Conservation (phyloP, 2,888 invertebrate species). For the Eustalomyia histrio region DNA sequence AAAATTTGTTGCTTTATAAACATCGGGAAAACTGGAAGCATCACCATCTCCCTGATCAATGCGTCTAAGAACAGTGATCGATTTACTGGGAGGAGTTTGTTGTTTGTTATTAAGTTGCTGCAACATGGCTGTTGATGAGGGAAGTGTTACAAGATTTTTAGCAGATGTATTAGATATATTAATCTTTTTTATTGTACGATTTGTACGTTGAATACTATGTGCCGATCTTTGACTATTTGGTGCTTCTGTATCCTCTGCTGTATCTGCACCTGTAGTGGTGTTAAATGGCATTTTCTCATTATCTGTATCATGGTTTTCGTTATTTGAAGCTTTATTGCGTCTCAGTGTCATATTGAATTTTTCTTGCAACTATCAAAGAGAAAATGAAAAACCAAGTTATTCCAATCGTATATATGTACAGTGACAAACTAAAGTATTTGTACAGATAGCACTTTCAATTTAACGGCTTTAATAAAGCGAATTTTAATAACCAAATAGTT, state of each 20-base stretch:
- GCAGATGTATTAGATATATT: conserved; percentile 18
- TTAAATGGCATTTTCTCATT: conserved; percentile 21
- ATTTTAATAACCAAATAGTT: too few relatives aligned
- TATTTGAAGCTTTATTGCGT: conserved; percentile 53
- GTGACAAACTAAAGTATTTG: too few relatives aligned
- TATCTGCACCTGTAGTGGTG: conserved; percentile 35
- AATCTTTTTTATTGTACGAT: conserved; percentile 39
- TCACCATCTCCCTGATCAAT: conserved; percentile 69
- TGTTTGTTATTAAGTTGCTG: conserved; percentile 33
- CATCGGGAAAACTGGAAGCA: conserved; percentile 38
- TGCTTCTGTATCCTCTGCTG: conserved; percentile 38
- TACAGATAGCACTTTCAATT: too few relatives aligned
- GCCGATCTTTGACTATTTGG: conserved; percentile 53
- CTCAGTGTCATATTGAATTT: conserved; percentile 65
- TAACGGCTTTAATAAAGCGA: too few relatives aligned
- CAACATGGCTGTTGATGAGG: conserved; percentile 12
- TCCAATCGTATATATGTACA: too few relatives aligned
- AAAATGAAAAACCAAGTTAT: neutral
- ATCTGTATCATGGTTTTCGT: conserved; percentile 34
- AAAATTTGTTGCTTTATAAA: conserved; percentile 20
- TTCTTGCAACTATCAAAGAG: conserved; percentile 65
- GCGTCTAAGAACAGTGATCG: conserved; percentile 41
- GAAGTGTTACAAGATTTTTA: conserved; percentile 10
- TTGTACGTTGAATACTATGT: conserved; percentile 44
- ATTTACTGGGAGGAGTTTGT: conserved; percentile 4